These are phyloP conservation scores for Brachionus asplanchnoidis DNA, from an alignment of 1,140 invertebrate species.

Conservation along the genomic window DNA sequence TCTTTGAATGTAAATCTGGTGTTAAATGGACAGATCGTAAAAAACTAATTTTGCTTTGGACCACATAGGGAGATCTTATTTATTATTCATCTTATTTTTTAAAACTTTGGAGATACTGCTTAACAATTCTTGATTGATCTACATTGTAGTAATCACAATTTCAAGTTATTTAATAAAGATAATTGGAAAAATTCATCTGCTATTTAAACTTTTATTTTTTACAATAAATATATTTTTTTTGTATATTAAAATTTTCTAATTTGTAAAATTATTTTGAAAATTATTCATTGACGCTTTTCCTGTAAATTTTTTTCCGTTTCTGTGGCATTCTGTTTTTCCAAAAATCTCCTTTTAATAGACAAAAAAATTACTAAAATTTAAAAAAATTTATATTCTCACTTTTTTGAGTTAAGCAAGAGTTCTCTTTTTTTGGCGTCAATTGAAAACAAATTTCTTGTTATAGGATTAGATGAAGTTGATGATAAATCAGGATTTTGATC, in stretches of 20 bases:
- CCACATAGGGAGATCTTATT: no score
- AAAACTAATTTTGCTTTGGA: no score
- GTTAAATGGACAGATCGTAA: no score
- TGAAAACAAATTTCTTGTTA: background rate
- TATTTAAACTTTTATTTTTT: background rate
- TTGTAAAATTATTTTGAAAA: background rate
- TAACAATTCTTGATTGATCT: background rate
- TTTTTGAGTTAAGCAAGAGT: background rate
- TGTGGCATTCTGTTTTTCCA: background rate
- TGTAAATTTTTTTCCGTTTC: background rate
- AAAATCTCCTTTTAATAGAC: background rate
- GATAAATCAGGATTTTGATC: background rate
- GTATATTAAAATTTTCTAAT: background rate
- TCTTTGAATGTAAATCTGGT: no score
- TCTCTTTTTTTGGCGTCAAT: background rate
- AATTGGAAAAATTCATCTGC: background rate
- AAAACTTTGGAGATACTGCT: no score
- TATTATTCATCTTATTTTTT: no score
- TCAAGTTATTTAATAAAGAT: background rate
- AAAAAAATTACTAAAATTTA: background rate
- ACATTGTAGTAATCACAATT: no score
- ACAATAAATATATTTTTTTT: background rate
- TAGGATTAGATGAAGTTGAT: background rate
- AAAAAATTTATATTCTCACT: background rate
- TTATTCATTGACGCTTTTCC: background rate